Base-by-base conservation (phyloP, 2,797 vertebrate genomes). In the Sardinella longiceps region DNA sequence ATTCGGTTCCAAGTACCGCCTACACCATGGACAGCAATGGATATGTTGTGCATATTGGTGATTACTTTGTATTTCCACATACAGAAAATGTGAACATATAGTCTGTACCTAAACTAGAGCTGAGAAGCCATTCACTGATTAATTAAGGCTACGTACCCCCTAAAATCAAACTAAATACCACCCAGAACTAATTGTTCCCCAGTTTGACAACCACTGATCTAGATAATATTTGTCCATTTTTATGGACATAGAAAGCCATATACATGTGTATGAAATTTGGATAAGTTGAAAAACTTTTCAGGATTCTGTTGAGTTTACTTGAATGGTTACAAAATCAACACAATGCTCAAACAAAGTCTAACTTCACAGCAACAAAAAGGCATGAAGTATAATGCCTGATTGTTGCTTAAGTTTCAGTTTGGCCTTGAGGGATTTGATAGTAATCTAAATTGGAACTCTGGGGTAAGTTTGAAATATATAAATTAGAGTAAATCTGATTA, bases 301-400 rank as follows among this genome's bases (percentile, higher is more conserved):
- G 12, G 33, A 74, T 74, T 39, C n/a, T 18, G 3, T 39, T 39
- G 30, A 20, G 66, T 39, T 74, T 33, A 37, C 39, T 37, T 74
- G 15, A 37, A 74, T 74, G 66, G 33, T 33, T 39, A 18, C 66
- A 74, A 87, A 83, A 77, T 14, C 18, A 84, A 88, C 90, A 87
- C 88, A 90, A 85, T 80, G 28, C 81, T 84, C 66, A 58, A 63
- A 84, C 82, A 37, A 81, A 84, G 30, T 86, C n/a, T 2, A 56
- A n/a, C 53, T 56, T 82, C 9, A 82, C 80, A 12, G 43, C 43
- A 51, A 80, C 48, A 81, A 88, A 86, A 86, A 77, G 70, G 80
- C 83, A 87, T 81, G 43, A 87, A 82, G 56, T 85, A 86, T 25
- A 82, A n/a, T 86, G 83, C 58, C 2, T 25, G 9, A 60, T 58